A percentile compares a stretch with the other conserved stretches of the same genome.
Evolutionary conservation across 2,113 vertebrate genomes (phyloP).

Genomic region (Oreocharis arfaki): DNA sequence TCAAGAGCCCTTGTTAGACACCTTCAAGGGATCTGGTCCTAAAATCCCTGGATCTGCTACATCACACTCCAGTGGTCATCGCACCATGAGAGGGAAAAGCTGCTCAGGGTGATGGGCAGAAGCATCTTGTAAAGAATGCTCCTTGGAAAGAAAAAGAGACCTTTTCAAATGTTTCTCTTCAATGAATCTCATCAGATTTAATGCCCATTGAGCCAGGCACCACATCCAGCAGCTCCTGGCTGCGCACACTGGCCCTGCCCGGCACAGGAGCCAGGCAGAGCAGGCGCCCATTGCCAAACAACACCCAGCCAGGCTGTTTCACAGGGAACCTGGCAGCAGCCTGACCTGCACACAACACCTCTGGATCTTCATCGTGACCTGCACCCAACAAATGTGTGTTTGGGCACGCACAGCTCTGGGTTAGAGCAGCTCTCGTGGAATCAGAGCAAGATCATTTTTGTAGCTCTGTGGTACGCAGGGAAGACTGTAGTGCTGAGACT

Average conservation of each 20-base stretch:
- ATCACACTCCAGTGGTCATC: accelerated
- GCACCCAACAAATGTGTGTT: background rate
- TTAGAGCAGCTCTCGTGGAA: accelerated
- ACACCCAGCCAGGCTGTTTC: too few relatives aligned
- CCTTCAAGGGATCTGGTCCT: background rate
- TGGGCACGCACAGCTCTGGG: background rate
- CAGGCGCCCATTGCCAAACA: background rate
- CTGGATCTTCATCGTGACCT: accelerated
- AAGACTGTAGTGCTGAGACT: background rate
- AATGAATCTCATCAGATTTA: background rate
- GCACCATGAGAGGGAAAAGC: background rate
- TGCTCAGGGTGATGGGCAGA: background rate
- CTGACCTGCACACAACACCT: background rate
- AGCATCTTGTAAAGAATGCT: background rate
- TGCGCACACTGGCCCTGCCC: accelerated
- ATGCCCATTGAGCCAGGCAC: accelerated
- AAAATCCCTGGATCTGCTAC: background rate
- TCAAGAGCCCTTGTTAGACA: background rate
- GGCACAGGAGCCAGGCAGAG: accelerated
- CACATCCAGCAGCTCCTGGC: background rate
- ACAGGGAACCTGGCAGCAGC: background rate
- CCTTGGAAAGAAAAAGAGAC: background rate
- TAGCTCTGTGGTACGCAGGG: background rate
- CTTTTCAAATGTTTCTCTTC: background rate
- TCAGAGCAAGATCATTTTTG: background rate